These are phyloP conservation scores for Pogonocichla stellata DNA, from an alignment of 2,113 vertebrate species.

Conservation along the genomic window DNA sequence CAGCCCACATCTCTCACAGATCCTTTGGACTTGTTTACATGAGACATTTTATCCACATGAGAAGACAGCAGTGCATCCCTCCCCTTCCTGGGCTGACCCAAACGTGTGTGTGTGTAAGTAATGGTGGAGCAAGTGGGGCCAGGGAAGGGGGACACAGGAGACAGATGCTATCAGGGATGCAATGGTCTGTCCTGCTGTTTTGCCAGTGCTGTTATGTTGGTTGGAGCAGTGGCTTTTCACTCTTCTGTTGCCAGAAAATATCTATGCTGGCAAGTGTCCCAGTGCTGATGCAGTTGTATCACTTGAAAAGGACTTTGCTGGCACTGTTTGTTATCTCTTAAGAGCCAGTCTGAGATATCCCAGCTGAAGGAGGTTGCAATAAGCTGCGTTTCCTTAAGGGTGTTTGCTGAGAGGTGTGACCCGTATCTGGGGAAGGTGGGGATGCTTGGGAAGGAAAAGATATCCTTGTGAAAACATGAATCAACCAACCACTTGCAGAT, in stretches of 20 bases:
- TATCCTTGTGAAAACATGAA: neutral
- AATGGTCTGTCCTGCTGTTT: neutral
- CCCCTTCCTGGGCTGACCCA: neutral
- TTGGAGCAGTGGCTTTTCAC: neutral
- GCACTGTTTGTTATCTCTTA: neutral
- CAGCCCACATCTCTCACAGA: neutral
- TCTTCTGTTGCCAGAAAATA: conserved; percentile 8
- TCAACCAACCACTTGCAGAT: neutral
- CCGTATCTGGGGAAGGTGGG: neutral
- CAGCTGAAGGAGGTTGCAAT: neutral
- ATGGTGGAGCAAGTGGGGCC: neutral
- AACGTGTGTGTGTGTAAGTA: neutral
- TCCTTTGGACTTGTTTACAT: neutral
- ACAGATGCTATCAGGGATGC: neutral
- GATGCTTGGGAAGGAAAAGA: neutral
- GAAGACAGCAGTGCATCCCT: neutral
- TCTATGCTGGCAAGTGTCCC: conserved; percentile 3
- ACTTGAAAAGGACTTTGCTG: conserved; percentile 33
- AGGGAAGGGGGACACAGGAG: neutral
- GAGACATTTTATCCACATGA: neutral
- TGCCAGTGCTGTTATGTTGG: neutral
- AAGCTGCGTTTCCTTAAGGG: neutral
- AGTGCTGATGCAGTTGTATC: neutral
- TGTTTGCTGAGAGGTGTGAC: neutral
- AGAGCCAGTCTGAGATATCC: neutral